Percentiles rank a stretch among this genome's conserved stretches.
Conservation (phyloP, 2,888 invertebrate genomes). For the Leptarthrus brevirostris region DNA sequence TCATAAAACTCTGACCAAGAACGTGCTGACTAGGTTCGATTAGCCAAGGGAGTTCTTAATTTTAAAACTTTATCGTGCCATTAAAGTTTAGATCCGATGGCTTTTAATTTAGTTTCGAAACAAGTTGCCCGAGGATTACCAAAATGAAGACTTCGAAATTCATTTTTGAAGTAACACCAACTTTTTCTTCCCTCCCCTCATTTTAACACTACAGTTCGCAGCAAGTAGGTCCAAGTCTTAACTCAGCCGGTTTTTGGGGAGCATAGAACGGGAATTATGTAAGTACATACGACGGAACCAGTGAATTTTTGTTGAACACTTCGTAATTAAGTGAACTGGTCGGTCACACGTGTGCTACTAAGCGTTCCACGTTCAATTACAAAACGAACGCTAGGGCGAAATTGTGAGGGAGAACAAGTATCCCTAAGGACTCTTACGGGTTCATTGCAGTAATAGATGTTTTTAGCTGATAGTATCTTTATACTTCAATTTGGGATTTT, state of each 20-base stretch:
- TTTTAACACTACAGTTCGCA: too few relatives aligned
- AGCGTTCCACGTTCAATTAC: conserved; percentile 13
- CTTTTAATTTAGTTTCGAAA: conserved; percentile 40
- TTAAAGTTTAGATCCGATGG: conserved; percentile 38
- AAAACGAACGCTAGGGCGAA: background rate
- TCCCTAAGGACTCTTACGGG: background rate
- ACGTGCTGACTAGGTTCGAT: conserved; percentile 42
- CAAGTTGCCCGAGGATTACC: conserved; percentile 32
- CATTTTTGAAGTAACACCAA: conserved; percentile 4
- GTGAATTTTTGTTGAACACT: conserved; percentile 28
- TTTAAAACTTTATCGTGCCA: conserved; percentile 43
- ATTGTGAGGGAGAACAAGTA: background rate
- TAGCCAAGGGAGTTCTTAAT: conserved; percentile 37
- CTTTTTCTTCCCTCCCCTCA: background rate
- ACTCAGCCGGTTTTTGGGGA: too few relatives aligned
- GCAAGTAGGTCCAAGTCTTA: too few relatives aligned
- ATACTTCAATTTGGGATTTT: too few relatives aligned
- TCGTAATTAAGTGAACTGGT: conserved; percentile 21
- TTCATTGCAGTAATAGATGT: background rate
- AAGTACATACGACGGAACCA: background rate
- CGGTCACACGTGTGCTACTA: conserved; percentile 26
- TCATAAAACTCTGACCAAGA: conserved; percentile 16
- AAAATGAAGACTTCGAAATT: conserved; percentile 26
- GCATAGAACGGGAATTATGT: conserved; percentile 6
- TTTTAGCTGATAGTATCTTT: background rate